Conservation (phyloP, 2,888 invertebrate genomes). For the Dynastes grantii region DNA sequence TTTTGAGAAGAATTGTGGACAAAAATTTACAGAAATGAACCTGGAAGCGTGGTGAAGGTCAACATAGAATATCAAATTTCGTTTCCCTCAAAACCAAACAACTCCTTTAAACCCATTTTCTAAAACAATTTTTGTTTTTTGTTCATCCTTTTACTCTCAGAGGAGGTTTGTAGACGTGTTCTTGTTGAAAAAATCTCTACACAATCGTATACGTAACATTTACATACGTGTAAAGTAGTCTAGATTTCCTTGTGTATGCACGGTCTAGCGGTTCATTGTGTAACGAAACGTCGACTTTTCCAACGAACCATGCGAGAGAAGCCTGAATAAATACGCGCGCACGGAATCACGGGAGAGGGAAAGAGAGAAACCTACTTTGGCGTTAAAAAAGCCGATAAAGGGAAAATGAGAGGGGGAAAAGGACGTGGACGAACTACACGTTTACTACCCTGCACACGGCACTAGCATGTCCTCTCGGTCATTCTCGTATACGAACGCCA, state of each 20-base stretch:
- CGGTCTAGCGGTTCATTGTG: constrained; percentile 44
- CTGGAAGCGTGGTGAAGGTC: too few relatives aligned
- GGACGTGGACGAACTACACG: constrained; percentile 35
- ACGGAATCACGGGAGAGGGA: constrained; percentile 10
- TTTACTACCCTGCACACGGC: constrained; percentile 38
- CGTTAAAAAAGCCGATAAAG: neutral
- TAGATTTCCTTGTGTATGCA: constrained; percentile 6
- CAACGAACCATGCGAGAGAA: neutral
- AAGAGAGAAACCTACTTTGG: neutral
- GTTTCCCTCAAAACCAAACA: too few relatives aligned
- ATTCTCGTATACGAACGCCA: neutral
- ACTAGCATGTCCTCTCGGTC: neutral
- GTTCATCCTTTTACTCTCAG: too few relatives aligned
- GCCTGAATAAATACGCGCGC: neutral
- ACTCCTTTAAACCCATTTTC: too few relatives aligned
- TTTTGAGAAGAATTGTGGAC: too few relatives aligned
- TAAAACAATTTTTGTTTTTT: too few relatives aligned
- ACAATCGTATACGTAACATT: too few relatives aligned
- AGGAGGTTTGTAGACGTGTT: too few relatives aligned
- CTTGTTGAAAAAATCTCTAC: too few relatives aligned
- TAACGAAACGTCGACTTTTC: constrained; percentile 4
- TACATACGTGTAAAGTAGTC: too few relatives aligned
- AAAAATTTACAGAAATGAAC: too few relatives aligned
- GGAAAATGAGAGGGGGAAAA: neutral
- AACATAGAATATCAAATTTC: too few relatives aligned